Conservation (phyloP, 2,888 invertebrate genomes). For the Patella ulyssiponensis region DNA sequence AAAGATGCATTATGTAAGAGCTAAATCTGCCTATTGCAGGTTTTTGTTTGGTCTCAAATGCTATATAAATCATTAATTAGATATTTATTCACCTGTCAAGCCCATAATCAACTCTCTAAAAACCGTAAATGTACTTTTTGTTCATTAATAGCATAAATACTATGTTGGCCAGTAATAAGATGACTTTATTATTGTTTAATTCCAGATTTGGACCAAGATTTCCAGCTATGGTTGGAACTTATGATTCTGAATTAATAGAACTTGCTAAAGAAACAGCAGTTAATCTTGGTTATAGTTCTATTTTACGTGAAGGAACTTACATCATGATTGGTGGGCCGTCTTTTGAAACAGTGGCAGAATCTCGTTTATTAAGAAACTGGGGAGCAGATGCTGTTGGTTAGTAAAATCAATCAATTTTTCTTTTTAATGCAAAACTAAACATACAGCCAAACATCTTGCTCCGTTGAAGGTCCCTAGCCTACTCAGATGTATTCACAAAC, state of each 20-base stretch:
- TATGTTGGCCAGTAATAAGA: too few species aligned
- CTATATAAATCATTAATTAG: too few species aligned
- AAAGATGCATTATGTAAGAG: too few species aligned
- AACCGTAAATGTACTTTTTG: too few species aligned
- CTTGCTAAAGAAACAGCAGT: slow-evolving; percentile 81
- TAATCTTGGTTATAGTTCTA: slow-evolving; percentile 79
- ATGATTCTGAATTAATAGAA: slow-evolving; percentile 81
- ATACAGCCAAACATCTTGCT: neutral
- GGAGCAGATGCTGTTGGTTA: slow-evolving; percentile 74
- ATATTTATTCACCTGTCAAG: too few species aligned
- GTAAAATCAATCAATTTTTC: slow-evolving; percentile 10
- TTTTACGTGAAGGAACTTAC: slow-evolving; percentile 91
- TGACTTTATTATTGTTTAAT: neutral
- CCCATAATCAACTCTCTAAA: too few species aligned
- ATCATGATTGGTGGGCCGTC: slow-evolving; percentile 95
- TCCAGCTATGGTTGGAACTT: slow-evolving; percentile 91
- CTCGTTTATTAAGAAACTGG: slow-evolving; percentile 85
- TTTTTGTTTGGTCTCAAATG: too few species aligned
- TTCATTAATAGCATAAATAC: too few species aligned
- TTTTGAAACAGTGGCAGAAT: slow-evolving; percentile 94
- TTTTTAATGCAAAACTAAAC: neutral
- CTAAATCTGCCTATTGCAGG: too few species aligned
- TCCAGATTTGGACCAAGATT: slow-evolving; percentile 92
- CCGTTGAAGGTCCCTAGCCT: too few species aligned
- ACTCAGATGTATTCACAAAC: neutral